Conservation (phyloP, 1,140 invertebrate species). For the Prorops nasuta region DNA sequence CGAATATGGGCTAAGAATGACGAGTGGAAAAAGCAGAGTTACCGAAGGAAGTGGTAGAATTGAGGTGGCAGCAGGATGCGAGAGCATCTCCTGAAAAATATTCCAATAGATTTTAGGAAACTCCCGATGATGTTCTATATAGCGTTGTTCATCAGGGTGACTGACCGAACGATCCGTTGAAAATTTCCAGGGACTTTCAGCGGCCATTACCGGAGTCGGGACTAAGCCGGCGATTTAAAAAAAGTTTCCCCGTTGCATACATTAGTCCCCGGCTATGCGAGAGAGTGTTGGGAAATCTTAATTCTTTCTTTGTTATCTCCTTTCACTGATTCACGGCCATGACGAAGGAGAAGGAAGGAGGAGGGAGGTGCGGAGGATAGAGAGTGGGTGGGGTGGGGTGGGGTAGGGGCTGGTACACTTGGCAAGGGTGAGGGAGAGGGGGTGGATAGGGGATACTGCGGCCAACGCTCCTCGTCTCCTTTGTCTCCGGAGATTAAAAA, state of each 20-base stretch:
- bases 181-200: slow-evolving; percentile 21
- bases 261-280: slow-evolving; percentile 39
- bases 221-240: slow-evolving; percentile 40
- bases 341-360: slow-evolving; percentile 11
- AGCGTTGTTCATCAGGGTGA: slow-evolving; percentile 15
- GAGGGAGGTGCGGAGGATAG: neutral
- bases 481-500: slow-evolving; percentile 46
- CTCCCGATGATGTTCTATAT: neutral
- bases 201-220: slow-evolving; percentile 35
- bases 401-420: slow-evolving; percentile 19
- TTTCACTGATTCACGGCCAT: slow-evolving; percentile 40
- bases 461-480: slow-evolving; percentile 42
- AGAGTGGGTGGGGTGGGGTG: slow-evolving; percentile 3
- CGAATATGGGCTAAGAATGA: no score
- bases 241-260: slow-evolving; percentile 34
- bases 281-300: slow-evolving; percentile 42
- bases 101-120: slow-evolving; percentile 17
- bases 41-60: no score
- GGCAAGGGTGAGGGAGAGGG: neutral
- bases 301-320: slow-evolving; percentile 52
- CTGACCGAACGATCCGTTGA: slow-evolving; percentile 6
- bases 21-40: no score
- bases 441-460: slow-evolving; percentile 23
- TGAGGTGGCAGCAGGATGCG: neutral
- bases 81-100: neutral